Base-by-base conservation (phyloP, 2,113 vertebrate species). In the Gallinago paraguaiae region DNA sequence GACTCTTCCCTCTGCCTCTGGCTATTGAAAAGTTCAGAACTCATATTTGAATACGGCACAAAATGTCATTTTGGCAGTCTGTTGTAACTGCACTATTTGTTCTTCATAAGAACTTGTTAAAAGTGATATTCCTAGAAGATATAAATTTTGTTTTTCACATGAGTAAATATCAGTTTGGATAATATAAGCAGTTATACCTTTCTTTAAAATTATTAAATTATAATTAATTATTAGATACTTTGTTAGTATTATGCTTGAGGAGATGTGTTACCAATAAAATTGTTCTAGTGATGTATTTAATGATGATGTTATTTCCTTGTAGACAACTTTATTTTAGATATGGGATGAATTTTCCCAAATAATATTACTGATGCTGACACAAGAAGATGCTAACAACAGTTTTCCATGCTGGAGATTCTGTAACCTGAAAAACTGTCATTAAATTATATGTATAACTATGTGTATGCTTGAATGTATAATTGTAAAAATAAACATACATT, bases 401-500 rank as follows among this genome's bases (percentile, higher is more conserved):
- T 39, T 48, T 2, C 16, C 18, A 17, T 56, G 8, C 23, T 19
- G 3, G 15, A 77, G 43, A 27, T 13, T 53, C 57, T 0, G 0
- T 25, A 46, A 41, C 11, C 33, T 69, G 6, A 12, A 70, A 87
- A 50, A 63, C 18, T 78, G 9, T 11, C 6, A 43, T 53, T 48
- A 15, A 72, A 77, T 3, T 65, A 45, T 9, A 28, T 0, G 1
- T 39, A 20, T 23, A 43, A 17, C 3, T 71, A 2, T 31, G 8
- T 13, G 18, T 31, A 30, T 0, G 0, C 11, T 1, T 48, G 2
- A 76, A 6, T 27, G 9, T 28, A 25, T 65, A 37, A 51, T 25
- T 50, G 69, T 3, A 59, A 53, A 69, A 65, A 46, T 23, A 45
- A 17, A 31, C 18, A 35, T 5, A 13, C 7, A 3, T 16, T 48